A percentile compares a stretch with the other conserved stretches of the same genome.
Conservation (phyloP, 2,888 invertebrate species). For the Dastarcus helophoroides region DNA sequence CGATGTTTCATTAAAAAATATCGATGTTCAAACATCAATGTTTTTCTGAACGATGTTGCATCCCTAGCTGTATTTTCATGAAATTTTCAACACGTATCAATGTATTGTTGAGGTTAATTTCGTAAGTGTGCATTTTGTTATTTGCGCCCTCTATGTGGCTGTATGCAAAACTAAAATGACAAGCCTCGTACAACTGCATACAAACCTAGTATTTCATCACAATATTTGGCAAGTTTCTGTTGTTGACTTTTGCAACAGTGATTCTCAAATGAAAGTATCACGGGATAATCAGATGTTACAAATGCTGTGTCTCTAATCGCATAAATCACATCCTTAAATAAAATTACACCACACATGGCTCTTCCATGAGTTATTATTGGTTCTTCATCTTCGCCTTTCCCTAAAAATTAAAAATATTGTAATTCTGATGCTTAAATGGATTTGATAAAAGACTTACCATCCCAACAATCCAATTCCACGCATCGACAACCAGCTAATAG, state of each 20-base stretch:
- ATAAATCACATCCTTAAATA: slow-evolving; percentile 96
- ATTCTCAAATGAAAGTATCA: slow-evolving; percentile 97
- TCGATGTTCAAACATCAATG: too few species aligned
- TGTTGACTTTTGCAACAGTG: slow-evolving; percentile 98
- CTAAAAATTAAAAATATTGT: slow-evolving; percentile 17
- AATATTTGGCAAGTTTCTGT: slow-evolving; percentile 96
- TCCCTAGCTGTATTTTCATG: too few species aligned
- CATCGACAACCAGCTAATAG: slow-evolving; percentile 95
- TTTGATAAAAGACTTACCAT: slow-evolving; percentile 45
- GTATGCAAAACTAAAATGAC: too few species aligned
- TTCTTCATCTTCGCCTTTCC: slow-evolving; percentile 94
- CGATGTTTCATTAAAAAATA: too few species aligned
- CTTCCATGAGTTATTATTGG: slow-evolving; percentile 99
- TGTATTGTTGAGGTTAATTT: too few species aligned
- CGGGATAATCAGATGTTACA: slow-evolving; percentile 94
- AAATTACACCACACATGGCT: slow-evolving; percentile 99
- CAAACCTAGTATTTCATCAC: slow-evolving; percentile 85
- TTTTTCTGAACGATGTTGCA: too few species aligned
- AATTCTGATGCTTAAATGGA: too few species aligned
- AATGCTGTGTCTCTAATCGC: slow-evolving; percentile 97
- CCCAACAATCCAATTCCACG: slow-evolving; percentile 98
- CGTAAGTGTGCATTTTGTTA: too few species aligned
- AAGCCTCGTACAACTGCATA: slow-evolving; percentile 5
- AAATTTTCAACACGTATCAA: too few species aligned
- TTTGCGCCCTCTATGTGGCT: too few species aligned